phyloP scores from a whole-genome alignment of 2,888 invertebrate species.

The Dyspetes luteomarginatus region DNA sequence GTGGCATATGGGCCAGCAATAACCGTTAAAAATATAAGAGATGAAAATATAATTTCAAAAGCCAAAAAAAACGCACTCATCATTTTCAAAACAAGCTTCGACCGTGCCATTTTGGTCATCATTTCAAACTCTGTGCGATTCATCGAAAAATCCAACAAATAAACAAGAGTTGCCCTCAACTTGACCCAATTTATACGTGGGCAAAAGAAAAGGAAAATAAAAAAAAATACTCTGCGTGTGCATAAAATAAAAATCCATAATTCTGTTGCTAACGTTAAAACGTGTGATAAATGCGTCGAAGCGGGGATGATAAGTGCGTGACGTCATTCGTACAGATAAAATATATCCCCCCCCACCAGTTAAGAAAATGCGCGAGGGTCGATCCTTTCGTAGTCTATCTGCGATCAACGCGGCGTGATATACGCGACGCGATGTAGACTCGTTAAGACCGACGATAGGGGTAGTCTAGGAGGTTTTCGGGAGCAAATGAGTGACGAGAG shows the following conservation, averaged over 20 bases:
- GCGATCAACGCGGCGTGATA: neutral
- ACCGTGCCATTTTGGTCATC: too few species aligned
- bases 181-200: neutral
- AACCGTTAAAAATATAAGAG: too few species aligned
- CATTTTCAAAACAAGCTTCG: too few species aligned
- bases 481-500: neutral
- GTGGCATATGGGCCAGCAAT: too few species aligned
- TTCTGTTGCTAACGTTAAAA: neutral
- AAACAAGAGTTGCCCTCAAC: too few species aligned
- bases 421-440: neutral
- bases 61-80: too few species aligned
- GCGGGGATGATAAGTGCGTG: neutral
- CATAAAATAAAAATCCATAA: conserved; percentile 2
- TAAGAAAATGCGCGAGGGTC: neutral
- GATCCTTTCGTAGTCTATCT: neutral
- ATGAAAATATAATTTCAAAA: too few species aligned
- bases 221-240: conserved; percentile 48
- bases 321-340: neutral
- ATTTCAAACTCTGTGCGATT: too few species aligned
- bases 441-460: neutral
- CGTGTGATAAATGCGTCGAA: conserved; percentile 2
- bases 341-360: neutral
- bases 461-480: neutral
- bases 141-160: too few species aligned
- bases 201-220: conserved; percentile 28